phyloP scores from a whole-genome alignment of 2,113 vertebrate species.

The Glaucomys volans region DNA sequence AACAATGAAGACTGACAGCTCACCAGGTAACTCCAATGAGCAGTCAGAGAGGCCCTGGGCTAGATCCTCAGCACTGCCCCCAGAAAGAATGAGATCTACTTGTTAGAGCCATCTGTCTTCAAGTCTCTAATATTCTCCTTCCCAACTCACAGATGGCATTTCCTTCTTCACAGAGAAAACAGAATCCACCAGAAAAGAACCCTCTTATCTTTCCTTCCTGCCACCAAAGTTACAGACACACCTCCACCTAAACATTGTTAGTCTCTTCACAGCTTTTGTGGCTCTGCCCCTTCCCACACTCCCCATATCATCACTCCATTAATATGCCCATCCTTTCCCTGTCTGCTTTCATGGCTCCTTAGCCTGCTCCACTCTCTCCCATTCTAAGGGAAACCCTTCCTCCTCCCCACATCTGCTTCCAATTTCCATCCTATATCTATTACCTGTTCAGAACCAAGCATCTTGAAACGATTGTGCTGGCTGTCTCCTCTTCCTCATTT shows the following conservation, averaged over 20 bases:
- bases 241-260: background rate
- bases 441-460: background rate
- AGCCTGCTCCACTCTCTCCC: background rate
- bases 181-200: background rate
- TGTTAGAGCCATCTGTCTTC: background rate
- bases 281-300: background rate
- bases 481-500: background rate
- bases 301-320: background rate
- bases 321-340: too few relatives aligned
- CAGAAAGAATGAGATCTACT: background rate
- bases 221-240: background rate
- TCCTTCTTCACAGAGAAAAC: background rate
- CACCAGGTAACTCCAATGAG: background rate
- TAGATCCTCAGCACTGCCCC: too few relatives aligned
- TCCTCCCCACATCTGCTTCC: background rate
- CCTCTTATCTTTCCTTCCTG: background rate
- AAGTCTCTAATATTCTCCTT: background rate
- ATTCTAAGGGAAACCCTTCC: background rate
- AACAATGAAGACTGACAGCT: background rate
- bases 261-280: background rate
- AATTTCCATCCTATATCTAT: background rate
- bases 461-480: background rate
- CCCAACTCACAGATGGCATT: background rate
- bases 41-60: background rate
- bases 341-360: background rate